phyloP scores from a whole-genome alignment of 2,888 invertebrate species.

The Lamellibrachia columna region DNA sequence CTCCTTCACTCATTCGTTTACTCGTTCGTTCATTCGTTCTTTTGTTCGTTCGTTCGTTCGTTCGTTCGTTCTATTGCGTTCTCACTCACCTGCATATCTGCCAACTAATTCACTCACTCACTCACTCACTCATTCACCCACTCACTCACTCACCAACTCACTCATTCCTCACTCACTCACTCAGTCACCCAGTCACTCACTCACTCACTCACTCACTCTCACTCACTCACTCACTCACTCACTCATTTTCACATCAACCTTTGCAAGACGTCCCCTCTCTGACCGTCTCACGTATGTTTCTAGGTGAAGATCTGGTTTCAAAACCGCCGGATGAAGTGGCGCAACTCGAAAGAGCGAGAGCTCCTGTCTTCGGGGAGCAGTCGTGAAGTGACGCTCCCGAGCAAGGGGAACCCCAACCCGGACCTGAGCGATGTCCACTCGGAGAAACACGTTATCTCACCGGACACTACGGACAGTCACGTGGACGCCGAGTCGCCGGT shows the following conservation, averaged over 20 bases:
- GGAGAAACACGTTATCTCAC: neutral
- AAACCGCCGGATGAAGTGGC: slow-evolving; percentile 98
- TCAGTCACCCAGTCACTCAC: neutral
- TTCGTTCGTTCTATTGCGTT: neutral
- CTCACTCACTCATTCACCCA: too few relatives aligned
- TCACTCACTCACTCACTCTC: neutral
- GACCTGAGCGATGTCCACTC: slow-evolving; percentile 79
- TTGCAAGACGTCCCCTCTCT: neutral
- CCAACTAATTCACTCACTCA: too few relatives aligned
- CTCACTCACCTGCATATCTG: neutral
- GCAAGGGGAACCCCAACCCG: slow-evolving; percentile 95
- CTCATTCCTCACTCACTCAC: neutral
- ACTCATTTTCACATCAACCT: neutral
- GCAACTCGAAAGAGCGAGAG: slow-evolving; percentile 96
- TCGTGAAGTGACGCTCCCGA: slow-evolving; percentile 92
- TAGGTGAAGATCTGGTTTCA: slow-evolving; percentile 94
- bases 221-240: slow-evolving; percentile 13
- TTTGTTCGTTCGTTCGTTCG: neutral
- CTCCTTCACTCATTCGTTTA: too few relatives aligned
- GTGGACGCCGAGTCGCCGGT: neutral
- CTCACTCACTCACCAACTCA: too few relatives aligned
- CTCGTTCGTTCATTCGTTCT: neutral
- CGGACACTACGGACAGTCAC: neutral
- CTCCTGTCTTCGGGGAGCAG: slow-evolving; percentile 92
- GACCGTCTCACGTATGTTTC: neutral